phyloP scores from a whole-genome alignment of 2,797 vertebrate species.

The Pogonophryne albipinna region DNA sequence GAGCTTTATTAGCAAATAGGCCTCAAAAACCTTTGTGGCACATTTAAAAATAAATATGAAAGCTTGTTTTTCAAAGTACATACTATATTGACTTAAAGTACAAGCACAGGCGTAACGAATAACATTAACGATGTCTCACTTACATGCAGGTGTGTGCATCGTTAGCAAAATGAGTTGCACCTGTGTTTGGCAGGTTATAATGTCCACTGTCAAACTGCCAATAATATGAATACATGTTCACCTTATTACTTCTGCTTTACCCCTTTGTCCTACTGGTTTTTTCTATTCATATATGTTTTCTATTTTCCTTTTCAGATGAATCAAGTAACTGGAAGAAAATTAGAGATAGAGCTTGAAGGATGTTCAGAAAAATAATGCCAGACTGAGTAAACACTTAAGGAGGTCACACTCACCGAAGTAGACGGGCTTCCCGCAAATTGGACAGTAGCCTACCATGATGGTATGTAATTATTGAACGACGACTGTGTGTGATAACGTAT shows the following conservation, averaged over 20 bases:
- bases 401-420: constrained; percentile 88
- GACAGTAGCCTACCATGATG: constrained; percentile 89
- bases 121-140: neutral
- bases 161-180: neutral
- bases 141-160: neutral
- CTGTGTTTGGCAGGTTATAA: neutral
- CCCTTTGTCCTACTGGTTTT: neutral
- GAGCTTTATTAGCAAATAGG: neutral
- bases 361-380: constrained; percentile 2
- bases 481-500: constrained; percentile 34
- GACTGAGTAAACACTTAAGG: constrained; percentile 14
- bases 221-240: neutral
- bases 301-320: constrained; percentile 2
- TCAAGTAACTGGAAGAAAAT: neutral
- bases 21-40: neutral
- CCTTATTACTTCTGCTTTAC: neutral
- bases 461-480: constrained; percentile 56
- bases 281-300: neutral
- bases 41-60: neutral
- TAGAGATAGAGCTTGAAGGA: neutral
- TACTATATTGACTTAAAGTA: neutral
- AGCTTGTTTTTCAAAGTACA: neutral
- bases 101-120: neutral
- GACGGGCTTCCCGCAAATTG: constrained; percentile 89
- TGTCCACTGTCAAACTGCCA: neutral